Evolutionary conservation across 2,888 invertebrate genomes (phyloP), one percentile per base, ranked within the genome.

Genomic region (Lypha dubia): DNA sequence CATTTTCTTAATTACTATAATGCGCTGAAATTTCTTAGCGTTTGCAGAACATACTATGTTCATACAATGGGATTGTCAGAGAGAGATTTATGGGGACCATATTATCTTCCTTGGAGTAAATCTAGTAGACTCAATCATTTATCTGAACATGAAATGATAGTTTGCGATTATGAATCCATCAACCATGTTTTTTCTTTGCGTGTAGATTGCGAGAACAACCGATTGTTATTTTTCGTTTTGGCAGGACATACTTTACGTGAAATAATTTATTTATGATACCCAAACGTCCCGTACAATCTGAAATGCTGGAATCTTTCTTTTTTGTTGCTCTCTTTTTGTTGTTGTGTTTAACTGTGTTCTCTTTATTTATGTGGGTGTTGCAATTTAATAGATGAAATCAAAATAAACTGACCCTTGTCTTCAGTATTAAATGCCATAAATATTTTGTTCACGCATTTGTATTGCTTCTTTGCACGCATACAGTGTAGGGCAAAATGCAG

Each of bases 261-360:
- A 71, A 79, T 79, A 71, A 71, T 67, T 79, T 84, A 79, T 84
- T 79, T 84, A 84, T 84, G 58, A 79, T 67, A 71, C 79, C 70
- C 83, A 49, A 76, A 79, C 70, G 79, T 65, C 79, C 79, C 63
- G 56, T 75, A 63, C 44, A 79, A 79, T 79, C 46, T 51, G 17
- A 22, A 41, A 22, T 53, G 28, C 28, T 63, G 20, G 13, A 11
- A 11, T 46, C n/a, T 20, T 35, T 44, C 8, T 32, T 20, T 44
- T 56, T 17, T 32, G 20, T 46, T 44, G 41, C 38, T 15, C 13
- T 20, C 1, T 56, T 7, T 46, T 13, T 3, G n/a, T n/a, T n/a
- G n/a, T n/a, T n/a, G n/a, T n/a, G 11, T 51, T 51, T 9, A 28
- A 56, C 24, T 32, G 24, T 46, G 22, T 56, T 35, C 35, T 41